Percentiles rank a stretch among this genome's conserved stretches.
phyloP scores from a whole-genome alignment of 30 jellyfish, hydroid and myxozoan species.

The Pseudorhiza aurosa region DNA sequence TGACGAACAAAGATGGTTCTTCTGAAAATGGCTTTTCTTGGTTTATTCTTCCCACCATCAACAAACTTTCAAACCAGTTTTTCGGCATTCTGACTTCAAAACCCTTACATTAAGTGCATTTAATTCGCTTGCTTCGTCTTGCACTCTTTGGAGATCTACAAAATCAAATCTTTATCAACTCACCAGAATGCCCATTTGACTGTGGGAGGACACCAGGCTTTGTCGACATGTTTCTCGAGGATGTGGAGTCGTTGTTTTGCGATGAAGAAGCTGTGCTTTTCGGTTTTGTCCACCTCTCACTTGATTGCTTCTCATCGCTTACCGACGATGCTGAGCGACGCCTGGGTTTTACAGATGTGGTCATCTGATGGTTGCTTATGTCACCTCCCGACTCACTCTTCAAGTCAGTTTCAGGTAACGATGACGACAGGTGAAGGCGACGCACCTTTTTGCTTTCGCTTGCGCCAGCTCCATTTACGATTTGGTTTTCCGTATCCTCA shows the following conservation, averaged over 20 bases:
- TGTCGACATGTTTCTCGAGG: constrained; percentile 37
- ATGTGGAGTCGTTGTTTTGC: background rate
- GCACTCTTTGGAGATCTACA: no score
- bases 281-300: constrained; percentile 65
- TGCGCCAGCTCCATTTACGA: constrained; percentile 11
- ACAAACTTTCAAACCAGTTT: no score
- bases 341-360: constrained; percentile 49
- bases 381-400: constrained; percentile 46
- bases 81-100: no score
- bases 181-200: constrained; percentile 39
- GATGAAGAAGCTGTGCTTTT: constrained; percentile 41
- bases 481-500: constrained; percentile 37
- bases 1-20: no score
- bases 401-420: constrained; percentile 68
- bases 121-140: no score
- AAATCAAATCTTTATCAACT: no score
- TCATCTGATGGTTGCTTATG: constrained; percentile 11
- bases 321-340: constrained; percentile 70
- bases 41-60: no score
- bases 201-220: background rate
- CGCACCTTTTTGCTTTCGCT: constrained; percentile 68
- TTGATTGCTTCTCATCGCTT: constrained; percentile 39
- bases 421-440: constrained; percentile 60
- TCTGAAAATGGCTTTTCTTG: no score
- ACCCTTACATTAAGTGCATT: background rate